Conservation (phyloP, 2,797 vertebrate genomes). For the Moxostoma hubbsi region DNA sequence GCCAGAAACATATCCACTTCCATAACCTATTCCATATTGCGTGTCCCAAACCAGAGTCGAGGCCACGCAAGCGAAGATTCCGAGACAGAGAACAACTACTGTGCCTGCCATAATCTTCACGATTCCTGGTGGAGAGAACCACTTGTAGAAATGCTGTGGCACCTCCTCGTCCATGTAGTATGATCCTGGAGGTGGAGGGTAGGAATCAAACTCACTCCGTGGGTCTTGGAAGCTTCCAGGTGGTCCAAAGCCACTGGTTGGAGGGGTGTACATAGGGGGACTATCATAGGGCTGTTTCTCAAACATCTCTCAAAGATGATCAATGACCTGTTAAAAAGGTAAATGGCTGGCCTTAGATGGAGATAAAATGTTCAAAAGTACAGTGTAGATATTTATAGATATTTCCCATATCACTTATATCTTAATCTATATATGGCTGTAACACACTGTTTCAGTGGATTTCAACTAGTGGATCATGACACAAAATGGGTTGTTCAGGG, state of each 20-base stretch:
- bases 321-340: conserved; percentile 33
- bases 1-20: conserved; percentile 28
- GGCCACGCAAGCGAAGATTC: conserved; percentile 89
- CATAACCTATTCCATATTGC: conserved; percentile 68
- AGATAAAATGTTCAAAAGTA: no score
- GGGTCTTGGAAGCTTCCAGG: conserved; percentile 73
- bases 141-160: conserved; percentile 87
- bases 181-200: conserved; percentile 81
- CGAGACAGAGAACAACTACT: conserved; percentile 80
- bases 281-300: conserved; percentile 78
- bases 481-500: no score
- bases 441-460: no score
- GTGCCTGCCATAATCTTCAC: conserved; percentile 77
- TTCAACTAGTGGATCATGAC: no score
- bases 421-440: no score
- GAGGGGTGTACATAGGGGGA: conserved; percentile 81
- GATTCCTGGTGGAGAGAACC: conserved; percentile 84
- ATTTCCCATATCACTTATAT: no score
- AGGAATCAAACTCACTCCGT: conserved; percentile 69
- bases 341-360: not conserved
- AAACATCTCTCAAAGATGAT: conserved; percentile 71
- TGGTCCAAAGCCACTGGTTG: conserved; percentile 72
- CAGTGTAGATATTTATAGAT: no score
- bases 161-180: conserved; percentile 77
- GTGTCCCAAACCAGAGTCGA: conserved; percentile 91